Conservation (phyloP, 2,113 vertebrate genomes). For the Oplegnathus fasciatus region DNA sequence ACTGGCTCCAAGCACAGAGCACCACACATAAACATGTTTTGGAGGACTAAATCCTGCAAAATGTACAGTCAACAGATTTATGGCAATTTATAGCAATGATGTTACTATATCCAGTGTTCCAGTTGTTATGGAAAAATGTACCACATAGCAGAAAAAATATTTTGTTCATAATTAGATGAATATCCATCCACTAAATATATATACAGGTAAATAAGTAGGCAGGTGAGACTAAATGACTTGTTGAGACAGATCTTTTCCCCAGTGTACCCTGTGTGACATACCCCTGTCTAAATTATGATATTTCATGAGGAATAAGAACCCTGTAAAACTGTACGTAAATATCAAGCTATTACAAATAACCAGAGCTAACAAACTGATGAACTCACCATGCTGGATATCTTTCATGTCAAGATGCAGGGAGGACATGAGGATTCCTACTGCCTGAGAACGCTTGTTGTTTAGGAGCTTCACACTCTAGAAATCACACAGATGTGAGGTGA, state of each 20-base stretch:
- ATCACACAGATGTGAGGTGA: slow-evolving; percentile 9
- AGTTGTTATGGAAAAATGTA: neutral
- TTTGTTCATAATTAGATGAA: neutral
- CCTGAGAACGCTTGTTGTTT: slow-evolving; percentile 98
- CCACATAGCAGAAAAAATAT: neutral
- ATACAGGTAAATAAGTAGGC: neutral
- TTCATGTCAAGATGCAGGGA: slow-evolving; percentile 98
- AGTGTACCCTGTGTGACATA: neutral
- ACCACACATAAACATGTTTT: neutral
- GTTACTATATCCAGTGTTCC: too few relatives aligned
- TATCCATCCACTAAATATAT: neutral
- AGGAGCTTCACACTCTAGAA: slow-evolving; percentile 94
- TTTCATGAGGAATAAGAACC: neutral
- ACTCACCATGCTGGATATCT: slow-evolving; percentile 97
- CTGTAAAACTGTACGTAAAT: neutral
- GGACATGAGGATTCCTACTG: slow-evolving; percentile 98
- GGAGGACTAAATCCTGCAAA: neutral
- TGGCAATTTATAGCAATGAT: neutral
- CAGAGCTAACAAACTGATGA: neutral
- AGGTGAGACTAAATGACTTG: neutral
- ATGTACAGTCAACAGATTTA: neutral
- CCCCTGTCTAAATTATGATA: neutral
- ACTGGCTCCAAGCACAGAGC: neutral
- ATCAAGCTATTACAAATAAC: neutral
- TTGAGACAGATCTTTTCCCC: neutral